Percentiles rank a stretch among this genome's conserved stretches.
These are phyloP conservation scores for Phoxinus phoxinus DNA, from an alignment of 2,113 vertebrate species.

Conservation along the genomic window DNA sequence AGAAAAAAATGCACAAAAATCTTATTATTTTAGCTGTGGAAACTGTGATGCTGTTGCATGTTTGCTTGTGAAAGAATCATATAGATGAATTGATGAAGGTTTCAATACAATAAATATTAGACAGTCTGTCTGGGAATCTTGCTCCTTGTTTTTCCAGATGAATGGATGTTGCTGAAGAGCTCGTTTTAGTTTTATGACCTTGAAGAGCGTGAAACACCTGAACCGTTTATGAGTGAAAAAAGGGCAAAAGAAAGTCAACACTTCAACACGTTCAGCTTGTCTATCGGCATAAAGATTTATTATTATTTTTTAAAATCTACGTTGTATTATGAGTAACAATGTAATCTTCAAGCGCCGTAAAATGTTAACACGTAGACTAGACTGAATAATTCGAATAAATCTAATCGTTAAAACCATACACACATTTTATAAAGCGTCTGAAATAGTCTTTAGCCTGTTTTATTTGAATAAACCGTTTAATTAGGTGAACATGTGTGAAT, in stretches of 20 bases:
- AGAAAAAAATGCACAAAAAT: background rate
- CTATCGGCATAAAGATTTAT: no score
- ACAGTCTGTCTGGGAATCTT: conserved; percentile 14
- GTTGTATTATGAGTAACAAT: background rate
- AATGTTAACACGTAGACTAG: background rate
- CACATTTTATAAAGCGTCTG: background rate
- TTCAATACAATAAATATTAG: conserved; percentile 1
- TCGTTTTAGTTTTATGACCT: conserved; percentile 27
- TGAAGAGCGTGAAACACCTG: conserved; percentile 24
- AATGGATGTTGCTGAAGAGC: conserved; percentile 5
- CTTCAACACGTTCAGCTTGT: background rate
- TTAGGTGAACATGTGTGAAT: background rate
- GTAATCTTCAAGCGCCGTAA: background rate
- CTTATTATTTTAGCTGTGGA: background rate
- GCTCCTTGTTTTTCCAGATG: background rate
- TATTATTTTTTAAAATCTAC: no score
- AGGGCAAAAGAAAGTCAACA: background rate
- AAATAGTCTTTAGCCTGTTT: background rate
- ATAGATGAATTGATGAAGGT: conserved; percentile 4
- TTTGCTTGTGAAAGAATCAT: background rate
- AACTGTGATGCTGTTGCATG: background rate
- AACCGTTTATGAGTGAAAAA: background rate
- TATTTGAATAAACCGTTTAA: background rate
- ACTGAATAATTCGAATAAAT: background rate
- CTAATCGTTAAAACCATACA: background rate